Conservation (phyloP, 1,140 invertebrate species). For the Kradibia gibbosae region DNA sequence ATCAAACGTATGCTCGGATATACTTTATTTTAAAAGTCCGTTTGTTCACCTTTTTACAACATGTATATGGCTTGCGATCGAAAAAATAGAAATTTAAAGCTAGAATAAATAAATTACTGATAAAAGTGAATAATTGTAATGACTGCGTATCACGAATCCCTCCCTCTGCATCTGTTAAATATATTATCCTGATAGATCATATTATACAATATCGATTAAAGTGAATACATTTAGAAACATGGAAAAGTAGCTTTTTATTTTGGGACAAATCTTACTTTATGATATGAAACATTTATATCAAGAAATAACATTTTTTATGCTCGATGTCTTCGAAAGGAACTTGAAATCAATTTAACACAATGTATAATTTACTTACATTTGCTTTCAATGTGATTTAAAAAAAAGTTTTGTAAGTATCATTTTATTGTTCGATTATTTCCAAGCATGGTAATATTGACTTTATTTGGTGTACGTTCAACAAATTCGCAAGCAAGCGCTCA, state of each 20-base stretch:
- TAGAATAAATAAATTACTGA: not conserved
- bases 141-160: not conserved
- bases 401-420: not conserved
- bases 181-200: too few species aligned
- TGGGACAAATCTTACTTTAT: too few species aligned
- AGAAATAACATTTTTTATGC: too few species aligned
- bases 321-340: too few species aligned
- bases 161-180: too few species aligned
- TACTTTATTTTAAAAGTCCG: not conserved
- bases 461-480: not conserved
- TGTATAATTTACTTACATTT: not conserved
- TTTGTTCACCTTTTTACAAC: not conserved
- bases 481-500: not conserved
- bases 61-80: not conserved
- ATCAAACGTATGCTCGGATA: not conserved
- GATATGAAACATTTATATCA: too few species aligned
- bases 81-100: not conserved
- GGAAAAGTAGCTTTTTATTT: too few species aligned
- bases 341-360: too few species aligned
- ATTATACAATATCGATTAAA: too few species aligned
- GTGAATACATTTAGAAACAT: too few species aligned
- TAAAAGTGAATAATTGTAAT: not conserved
- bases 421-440: not conserved
- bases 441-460: not conserved
- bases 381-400: not conserved